phyloP scores from a whole-genome alignment of 2,888 invertebrate species.

The Julus scanicus region DNA sequence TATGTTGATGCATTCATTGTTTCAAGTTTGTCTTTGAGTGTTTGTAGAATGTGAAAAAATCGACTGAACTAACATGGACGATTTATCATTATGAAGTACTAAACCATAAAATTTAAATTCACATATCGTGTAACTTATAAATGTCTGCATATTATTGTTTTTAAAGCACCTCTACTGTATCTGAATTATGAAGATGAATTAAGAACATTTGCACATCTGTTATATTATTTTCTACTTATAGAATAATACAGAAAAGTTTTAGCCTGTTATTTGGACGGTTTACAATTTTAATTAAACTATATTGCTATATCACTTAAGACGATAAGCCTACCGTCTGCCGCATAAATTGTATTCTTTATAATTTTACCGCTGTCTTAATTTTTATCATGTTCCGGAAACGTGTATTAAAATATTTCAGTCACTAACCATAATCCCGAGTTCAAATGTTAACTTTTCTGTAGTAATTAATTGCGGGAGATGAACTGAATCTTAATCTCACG shows the following conservation, averaged over 20 bases:
- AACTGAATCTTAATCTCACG: slow-evolving; percentile 1
- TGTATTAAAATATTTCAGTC: not conserved
- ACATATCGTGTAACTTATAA: too few species aligned
- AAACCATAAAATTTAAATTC: too few species aligned
- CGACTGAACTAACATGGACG: too few species aligned
- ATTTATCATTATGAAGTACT: too few species aligned
- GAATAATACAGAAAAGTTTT: not conserved
- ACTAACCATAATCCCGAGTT: not conserved
- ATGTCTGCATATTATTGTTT: too few species aligned
- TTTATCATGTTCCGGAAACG: not conserved
- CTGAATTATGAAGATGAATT: too few species aligned
- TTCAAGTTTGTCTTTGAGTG: too few species aligned
- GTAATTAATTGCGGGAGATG: slow-evolving; percentile 9
- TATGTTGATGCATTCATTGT: too few species aligned
- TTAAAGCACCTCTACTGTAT: too few species aligned
- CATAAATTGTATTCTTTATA: not conserved
- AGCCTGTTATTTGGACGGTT: not conserved
- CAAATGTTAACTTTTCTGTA: not conserved
- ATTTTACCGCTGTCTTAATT: not conserved
- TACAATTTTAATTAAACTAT: not conserved
- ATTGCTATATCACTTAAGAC: not conserved
- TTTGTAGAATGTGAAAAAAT: too few species aligned
- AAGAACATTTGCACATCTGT: too few species aligned
- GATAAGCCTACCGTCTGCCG: not conserved
- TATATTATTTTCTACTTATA: too few species aligned